These are phyloP conservation scores for Peromyscus californicus DNA, from an alignment of 2,113 vertebrate genomes.

Conservation along the genomic window DNA sequence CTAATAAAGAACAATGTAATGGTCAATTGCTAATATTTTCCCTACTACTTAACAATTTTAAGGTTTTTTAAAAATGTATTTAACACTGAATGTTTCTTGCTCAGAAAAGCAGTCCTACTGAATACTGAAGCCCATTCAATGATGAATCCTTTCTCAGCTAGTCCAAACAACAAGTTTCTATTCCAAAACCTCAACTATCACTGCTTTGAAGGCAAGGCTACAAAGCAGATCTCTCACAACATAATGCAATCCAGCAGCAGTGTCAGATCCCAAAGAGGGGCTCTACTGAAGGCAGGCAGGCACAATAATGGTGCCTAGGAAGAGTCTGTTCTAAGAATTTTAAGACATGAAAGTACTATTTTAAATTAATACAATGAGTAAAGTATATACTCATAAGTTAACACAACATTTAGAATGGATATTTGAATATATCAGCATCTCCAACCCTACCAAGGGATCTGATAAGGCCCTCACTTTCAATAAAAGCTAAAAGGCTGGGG, in stretches of 20 bases:
- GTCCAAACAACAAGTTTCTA: background rate
- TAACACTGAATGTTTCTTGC: background rate
- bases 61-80: background rate
- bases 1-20: background rate
- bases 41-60: background rate
- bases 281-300: background rate
- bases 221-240: constrained; percentile 4
- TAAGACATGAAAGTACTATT: background rate
- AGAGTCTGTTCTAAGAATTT: background rate
- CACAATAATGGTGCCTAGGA: background rate
- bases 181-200: background rate
- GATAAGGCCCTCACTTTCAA: background rate
- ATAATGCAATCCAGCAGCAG: background rate
- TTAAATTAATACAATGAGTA: constrained; percentile 2
- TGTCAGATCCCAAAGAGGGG: background rate
- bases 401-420: background rate
- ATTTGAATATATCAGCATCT: constrained; percentile 8
- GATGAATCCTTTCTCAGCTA: background rate
- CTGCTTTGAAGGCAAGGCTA: background rate
- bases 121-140: background rate
- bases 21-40: background rate
- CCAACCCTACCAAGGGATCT: background rate
- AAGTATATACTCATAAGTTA: background rate
- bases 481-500: background rate
- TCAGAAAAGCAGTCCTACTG: background rate